Evolutionary conservation across 2,797 vertebrate genomes (phyloP).

Genomic region (Manis crassicaudata): DNA sequence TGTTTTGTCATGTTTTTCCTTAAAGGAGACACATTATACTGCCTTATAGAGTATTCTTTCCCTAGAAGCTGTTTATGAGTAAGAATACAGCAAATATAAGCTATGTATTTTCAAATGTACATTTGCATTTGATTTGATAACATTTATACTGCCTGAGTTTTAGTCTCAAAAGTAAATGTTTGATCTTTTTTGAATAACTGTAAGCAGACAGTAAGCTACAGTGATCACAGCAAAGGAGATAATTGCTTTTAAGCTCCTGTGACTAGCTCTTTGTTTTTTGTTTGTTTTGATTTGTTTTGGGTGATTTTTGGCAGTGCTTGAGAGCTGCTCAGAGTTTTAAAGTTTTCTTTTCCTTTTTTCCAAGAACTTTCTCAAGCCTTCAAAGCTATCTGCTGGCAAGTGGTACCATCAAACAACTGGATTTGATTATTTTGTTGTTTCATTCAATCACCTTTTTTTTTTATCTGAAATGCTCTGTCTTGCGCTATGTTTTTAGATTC

Average conservation of each 20-base stretch:
- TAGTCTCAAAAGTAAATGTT: not conserved
- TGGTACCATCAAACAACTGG: not conserved
- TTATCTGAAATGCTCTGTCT: not conserved
- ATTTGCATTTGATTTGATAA: not conserved
- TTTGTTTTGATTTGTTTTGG: not conserved
- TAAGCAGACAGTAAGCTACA: not conserved
- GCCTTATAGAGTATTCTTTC: not conserved
- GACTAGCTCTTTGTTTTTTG: not conserved
- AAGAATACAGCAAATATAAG: not conserved
- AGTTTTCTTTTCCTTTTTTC: not conserved
- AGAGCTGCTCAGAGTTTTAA: not conserved
- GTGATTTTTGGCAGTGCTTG: not conserved
- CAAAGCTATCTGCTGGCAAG: not conserved
- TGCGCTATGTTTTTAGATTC: not conserved
- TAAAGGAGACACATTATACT: not conserved
- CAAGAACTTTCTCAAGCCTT: not conserved
- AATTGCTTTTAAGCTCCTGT: not conserved
- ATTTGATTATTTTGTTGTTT: conserved; percentile 12
- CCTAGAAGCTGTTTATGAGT: not conserved
- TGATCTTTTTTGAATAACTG: not conserved
- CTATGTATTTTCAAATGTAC: not conserved
- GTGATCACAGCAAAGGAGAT: not conserved
- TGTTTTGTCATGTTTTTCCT: not conserved
- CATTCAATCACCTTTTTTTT: not conserved
- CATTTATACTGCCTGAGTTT: not conserved